A percentile compares a stretch with the other conserved stretches of the same genome.
phyloP scores from a whole-genome alignment of 2,888 invertebrate species.

The Candidula unifasciata region DNA sequence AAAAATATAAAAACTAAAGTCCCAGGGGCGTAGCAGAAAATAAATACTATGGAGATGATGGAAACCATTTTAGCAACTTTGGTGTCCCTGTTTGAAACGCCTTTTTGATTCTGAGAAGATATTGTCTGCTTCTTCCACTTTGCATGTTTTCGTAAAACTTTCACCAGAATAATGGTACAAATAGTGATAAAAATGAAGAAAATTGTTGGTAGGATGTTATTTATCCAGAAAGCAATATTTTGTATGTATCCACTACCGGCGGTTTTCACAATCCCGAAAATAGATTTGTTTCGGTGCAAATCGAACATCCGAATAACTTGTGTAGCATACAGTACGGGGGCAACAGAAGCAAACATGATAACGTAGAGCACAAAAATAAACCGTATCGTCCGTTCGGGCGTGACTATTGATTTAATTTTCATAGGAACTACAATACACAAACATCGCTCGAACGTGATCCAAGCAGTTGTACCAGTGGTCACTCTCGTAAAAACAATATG shows the following conservation, averaged over 20 bases:
- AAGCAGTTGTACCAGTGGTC: background rate
- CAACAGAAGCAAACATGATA: too few species aligned
- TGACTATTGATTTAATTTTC: slow-evolving; percentile 5
- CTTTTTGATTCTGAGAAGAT: background rate
- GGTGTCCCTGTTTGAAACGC: slow-evolving; percentile 10
- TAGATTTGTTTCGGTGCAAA: background rate
- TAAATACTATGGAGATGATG: slow-evolving; percentile 14
- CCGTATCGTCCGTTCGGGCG: background rate
- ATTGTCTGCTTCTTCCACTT: slow-evolving; percentile 17
- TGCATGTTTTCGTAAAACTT: background rate
- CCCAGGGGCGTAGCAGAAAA: slow-evolving; percentile 15
- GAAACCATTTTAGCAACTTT: slow-evolving; percentile 12
- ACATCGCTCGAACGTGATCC: slow-evolving; percentile 9
- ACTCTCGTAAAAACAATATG: slow-evolving; percentile 5
- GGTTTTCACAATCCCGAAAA: background rate
- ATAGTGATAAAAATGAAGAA: background rate
- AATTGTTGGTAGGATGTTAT: slow-evolving; percentile 6
- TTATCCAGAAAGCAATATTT: background rate
- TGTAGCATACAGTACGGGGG: background rate
- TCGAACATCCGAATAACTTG: slow-evolving; percentile 3
- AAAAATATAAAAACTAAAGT: background rate
- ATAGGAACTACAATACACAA: slow-evolving; percentile 2
- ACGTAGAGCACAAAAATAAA: background rate
- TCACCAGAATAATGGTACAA: background rate
- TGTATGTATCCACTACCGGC: background rate